Evolutionary conservation across 2,888 invertebrate species (phyloP).

Genomic region (Leptopilina syphax): DNA sequence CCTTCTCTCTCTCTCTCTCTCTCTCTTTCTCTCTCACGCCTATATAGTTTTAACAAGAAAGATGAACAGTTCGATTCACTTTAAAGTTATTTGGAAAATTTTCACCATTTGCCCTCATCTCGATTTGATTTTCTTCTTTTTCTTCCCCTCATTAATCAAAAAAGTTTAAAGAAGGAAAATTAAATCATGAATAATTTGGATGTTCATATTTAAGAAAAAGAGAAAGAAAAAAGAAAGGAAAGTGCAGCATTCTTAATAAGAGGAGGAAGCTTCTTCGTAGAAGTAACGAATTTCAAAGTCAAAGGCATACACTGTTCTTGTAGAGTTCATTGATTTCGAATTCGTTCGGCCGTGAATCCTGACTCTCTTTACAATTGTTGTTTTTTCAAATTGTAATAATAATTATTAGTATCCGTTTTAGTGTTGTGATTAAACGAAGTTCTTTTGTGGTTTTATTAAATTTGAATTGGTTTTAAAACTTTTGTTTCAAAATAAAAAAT

Average conservation of each 20-base stretch:
- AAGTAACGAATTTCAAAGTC: constrained; percentile 26
- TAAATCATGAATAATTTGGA: constrained; percentile 19
- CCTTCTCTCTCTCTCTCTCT: background rate
- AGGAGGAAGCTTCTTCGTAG: constrained; percentile 19
- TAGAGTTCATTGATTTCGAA: constrained; percentile 35
- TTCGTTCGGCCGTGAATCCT: constrained; percentile 30
- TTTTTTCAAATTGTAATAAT: constrained; percentile 1
- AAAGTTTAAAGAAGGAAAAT: constrained; percentile 13
- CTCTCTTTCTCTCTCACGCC: no score
- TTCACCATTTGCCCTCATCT: background rate
- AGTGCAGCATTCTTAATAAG: constrained; percentile 1
- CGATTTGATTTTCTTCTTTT: background rate
- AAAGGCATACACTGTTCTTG: constrained; percentile 21
- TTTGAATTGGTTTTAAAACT: background rate
- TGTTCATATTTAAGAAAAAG: background rate
- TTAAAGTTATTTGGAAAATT: constrained; percentile 16
- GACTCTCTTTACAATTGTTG: background rate
- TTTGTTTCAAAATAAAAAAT: no score
- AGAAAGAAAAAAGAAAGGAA: no score
- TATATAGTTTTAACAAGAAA: constrained; percentile 11
- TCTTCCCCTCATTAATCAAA: constrained; percentile 26
- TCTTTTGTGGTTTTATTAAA: background rate
- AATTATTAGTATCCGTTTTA: background rate
- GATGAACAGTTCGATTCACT: background rate
- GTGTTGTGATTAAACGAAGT: constrained; percentile 8